These are phyloP conservation scores for Chelonoidis abingdonii DNA, from an alignment of 2,113 vertebrate species.

Conservation along the genomic window DNA sequence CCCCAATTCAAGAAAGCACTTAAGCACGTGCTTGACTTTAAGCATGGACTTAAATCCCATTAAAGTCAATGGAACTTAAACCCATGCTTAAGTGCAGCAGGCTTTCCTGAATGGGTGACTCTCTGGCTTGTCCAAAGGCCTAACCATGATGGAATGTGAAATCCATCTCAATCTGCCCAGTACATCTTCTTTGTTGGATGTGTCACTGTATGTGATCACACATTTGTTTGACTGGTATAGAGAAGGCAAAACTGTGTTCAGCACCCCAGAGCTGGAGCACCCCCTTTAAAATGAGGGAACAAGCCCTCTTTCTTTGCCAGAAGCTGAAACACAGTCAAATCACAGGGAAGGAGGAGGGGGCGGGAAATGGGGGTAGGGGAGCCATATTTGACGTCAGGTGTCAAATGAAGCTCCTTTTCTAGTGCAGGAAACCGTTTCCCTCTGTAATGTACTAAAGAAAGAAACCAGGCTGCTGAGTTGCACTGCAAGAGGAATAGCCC, in stretches of 20 bases:
- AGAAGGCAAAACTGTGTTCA: background rate
- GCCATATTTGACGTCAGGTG: background rate
- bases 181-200: background rate
- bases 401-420: background rate
- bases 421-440: background rate
- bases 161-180: background rate
- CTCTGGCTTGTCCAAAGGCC: background rate
- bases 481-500: background rate
- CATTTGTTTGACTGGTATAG: fast-evolving
- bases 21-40: background rate
- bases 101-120: background rate
- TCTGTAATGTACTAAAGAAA: background rate
- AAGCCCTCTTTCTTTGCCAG: background rate
- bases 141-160: fast-evolving
- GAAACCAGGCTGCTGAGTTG: fast-evolving
- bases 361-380: background rate
- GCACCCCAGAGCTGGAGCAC: background rate
- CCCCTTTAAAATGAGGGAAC: background rate
- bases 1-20: background rate
- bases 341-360: background rate
- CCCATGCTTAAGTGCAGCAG: background rate
- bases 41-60: background rate
- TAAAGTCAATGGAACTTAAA: background rate
- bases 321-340: background rate
- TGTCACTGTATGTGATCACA: background rate